Conservation (phyloP, 2,797 vertebrate genomes). For the Tapera naevia region DNA sequence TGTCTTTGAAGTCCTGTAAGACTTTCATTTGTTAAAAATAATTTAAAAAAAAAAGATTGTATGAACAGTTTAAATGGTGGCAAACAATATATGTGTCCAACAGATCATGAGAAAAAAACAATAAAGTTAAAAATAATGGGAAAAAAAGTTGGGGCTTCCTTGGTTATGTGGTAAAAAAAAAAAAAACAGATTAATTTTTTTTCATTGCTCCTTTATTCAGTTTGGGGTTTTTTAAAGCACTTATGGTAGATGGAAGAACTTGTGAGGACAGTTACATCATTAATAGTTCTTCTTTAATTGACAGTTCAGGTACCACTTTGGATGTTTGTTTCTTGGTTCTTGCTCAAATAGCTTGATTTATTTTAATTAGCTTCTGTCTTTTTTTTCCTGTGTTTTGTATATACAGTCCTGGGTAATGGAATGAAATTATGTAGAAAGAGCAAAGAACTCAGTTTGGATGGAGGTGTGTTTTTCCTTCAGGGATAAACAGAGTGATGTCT, state of each 20-base stretch:
- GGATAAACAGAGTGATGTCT: conserved; percentile 10
- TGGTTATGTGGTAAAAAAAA: background rate
- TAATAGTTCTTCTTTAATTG: background rate
- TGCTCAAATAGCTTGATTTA: background rate
- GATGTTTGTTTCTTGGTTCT: background rate
- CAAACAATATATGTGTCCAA: background rate
- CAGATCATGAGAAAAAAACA: background rate
- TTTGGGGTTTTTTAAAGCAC: background rate
- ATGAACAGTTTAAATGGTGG: background rate
- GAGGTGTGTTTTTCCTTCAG: background rate
- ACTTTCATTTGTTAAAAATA: background rate
- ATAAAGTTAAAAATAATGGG: background rate
- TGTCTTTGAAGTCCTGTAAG: background rate
- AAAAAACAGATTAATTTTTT: background rate
- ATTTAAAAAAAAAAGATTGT: no score
- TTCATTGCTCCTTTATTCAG: background rate
- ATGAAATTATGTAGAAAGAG: background rate
- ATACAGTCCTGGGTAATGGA: background rate
- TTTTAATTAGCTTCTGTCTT: conserved; percentile 15
- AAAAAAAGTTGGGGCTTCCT: background rate
- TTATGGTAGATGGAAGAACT: background rate
- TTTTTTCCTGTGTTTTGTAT: background rate
- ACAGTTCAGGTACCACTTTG: background rate
- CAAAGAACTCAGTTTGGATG: background rate
- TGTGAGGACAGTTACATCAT: background rate